Conservation (phyloP, 2,888 invertebrate species). For the Agrenia bidenticulata region DNA sequence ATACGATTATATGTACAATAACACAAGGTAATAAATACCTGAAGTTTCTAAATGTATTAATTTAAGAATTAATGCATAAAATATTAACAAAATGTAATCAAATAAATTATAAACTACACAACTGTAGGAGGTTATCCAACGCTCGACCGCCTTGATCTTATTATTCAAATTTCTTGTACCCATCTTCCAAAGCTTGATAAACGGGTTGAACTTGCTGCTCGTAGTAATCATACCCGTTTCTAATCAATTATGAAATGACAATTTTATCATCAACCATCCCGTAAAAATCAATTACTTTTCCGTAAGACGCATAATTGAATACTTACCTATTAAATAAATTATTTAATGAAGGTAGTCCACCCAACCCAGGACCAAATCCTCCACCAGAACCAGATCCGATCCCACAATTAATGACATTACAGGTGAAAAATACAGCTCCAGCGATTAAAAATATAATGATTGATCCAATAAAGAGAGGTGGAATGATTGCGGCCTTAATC, state of each 20-base stretch:
- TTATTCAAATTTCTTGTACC: constrained; percentile 42
- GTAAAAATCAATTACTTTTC: neutral
- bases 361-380: constrained; percentile 13
- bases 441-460: constrained; percentile 45
- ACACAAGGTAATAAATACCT: too few species aligned
- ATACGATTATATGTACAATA: too few species aligned
- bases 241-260: constrained; percentile 13
- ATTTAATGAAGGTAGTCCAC: constrained; percentile 16
- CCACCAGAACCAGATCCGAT: constrained; percentile 9
- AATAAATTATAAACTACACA: too few species aligned
- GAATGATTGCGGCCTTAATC: constrained; percentile 45
- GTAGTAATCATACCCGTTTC: constrained; percentile 42
- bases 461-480: constrained; percentile 43
- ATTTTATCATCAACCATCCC: too few species aligned
- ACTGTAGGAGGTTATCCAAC: too few species aligned
- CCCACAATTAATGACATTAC: constrained; percentile 44
- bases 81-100: too few species aligned
- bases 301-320: too few species aligned
- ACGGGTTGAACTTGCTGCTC: constrained; percentile 44
- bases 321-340: constrained; percentile 41
- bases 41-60: too few species aligned
- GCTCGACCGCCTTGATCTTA: too few species aligned
- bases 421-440: constrained; percentile 47
- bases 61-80: too few species aligned
- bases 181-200: constrained; percentile 47